Percentiles rank a stretch among this genome's conserved stretches.
These are phyloP conservation scores for Mesembrinibis cayennensis DNA, from an alignment of 2,113 vertebrate genomes.

Conservation along the genomic window DNA sequence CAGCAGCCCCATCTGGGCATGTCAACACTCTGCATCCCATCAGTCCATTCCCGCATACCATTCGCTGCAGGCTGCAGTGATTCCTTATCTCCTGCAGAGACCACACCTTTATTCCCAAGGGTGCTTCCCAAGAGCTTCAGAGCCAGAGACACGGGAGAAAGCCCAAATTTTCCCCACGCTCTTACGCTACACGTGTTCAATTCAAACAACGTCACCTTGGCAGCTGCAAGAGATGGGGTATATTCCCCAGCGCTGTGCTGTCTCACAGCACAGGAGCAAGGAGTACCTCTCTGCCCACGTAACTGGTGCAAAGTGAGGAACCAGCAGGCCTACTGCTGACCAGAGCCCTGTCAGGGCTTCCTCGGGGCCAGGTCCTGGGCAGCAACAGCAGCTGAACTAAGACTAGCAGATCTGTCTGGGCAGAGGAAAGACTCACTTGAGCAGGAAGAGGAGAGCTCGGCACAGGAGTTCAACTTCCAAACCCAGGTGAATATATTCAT, in stretches of 20 bases:
- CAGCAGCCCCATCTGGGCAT: neutral
- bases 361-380: neutral
- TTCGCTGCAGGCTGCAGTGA: neutral
- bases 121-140: neutral
- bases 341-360: neutral
- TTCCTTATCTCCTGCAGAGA: neutral
- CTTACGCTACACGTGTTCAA: fast-evolving
- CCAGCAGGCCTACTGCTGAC: neutral
- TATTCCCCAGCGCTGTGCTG: neutral
- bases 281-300: neutral
- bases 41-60: neutral
- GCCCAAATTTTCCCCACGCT: neutral
- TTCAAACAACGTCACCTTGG: fast-evolving
- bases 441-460: conserved; percentile 93
- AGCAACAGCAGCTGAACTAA: neutral
- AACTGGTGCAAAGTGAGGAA: neutral
- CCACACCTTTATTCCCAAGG: neutral
- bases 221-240: neutral
- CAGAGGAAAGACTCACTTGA: conserved; percentile 77
- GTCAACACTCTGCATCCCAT: neutral
- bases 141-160: neutral
- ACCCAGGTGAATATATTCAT: conserved; percentile 80
- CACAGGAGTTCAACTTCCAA: conserved; percentile 90
- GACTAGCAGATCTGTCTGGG: neutral
- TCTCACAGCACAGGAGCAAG: neutral